A percentile compares a stretch with the other conserved stretches of the same genome.
These are phyloP conservation scores for Drosophila putrida DNA, from an alignment of 2,888 invertebrate genomes.

Conservation along the genomic window DNA sequence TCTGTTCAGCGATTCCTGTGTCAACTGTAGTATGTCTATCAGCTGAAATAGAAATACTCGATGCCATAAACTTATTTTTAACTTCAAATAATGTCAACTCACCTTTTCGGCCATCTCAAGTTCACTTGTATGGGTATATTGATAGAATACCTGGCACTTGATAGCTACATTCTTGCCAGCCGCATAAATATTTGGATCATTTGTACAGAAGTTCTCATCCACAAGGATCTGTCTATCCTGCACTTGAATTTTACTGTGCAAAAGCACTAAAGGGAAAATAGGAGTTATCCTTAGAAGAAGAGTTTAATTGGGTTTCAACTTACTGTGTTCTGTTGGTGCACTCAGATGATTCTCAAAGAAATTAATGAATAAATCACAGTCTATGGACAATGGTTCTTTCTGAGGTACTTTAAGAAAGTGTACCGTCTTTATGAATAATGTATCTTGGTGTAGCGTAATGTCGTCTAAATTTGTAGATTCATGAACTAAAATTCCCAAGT, in stretches of 20 bases:
- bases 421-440: conserved; percentile 53
- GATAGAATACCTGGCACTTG: conserved; percentile 53
- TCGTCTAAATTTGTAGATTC: conserved; percentile 37
- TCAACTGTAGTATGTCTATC: conserved; percentile 46
- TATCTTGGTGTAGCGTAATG: conserved; percentile 20
- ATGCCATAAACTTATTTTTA: background rate
- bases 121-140: conserved; percentile 55
- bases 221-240: conserved; percentile 50
- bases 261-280: conserved; percentile 36
- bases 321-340: conserved; percentile 16
- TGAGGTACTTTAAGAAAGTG: conserved; percentile 46
- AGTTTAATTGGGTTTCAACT: background rate
- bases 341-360: conserved; percentile 48
- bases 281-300: background rate
- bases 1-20: background rate
- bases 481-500: conserved; percentile 65
- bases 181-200: conserved; percentile 69
- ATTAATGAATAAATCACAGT: conserved; percentile 77
- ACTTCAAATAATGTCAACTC: background rate
- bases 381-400: conserved; percentile 6
- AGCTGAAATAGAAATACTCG: conserved; percentile 42
- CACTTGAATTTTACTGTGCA: conserved; percentile 31
- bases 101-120: conserved; percentile 78
- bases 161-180: conserved; percentile 61
- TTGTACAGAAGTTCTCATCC: conserved; percentile 64